These are phyloP conservation scores for Clamator glandarius DNA, from an alignment of 2,797 vertebrate genomes.

Conservation along the genomic window DNA sequence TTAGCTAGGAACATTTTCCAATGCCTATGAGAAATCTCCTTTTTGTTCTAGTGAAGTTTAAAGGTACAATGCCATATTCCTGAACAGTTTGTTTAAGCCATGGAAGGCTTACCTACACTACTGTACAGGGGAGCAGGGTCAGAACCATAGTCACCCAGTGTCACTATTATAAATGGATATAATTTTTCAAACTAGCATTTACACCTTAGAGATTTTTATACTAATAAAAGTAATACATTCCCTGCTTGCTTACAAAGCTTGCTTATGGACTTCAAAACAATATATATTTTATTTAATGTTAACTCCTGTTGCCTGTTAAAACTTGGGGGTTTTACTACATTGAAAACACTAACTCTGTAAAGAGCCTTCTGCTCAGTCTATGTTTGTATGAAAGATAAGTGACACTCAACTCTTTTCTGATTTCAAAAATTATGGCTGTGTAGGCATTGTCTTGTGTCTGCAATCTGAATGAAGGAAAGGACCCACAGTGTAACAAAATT, in stretches of 20 bases:
- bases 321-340: rapidly evolving
- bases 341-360: not conserved
- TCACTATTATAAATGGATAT: not conserved
- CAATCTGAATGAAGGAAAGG: not conserved
- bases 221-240: not conserved
- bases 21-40: not conserved
- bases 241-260: not conserved
- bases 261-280: not conserved
- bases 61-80: not conserved
- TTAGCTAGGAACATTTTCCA: not conserved
- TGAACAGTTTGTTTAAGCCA: not conserved
- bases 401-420: not conserved
- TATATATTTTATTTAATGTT: not conserved
- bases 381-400: not conserved
- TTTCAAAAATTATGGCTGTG: not conserved
- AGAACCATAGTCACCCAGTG: not conserved
- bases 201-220: not conserved
- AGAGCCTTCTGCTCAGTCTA: not conserved
- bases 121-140: not conserved
- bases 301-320: not conserved
- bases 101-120: not conserved
- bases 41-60: not conserved
- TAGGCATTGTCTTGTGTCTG: not conserved
- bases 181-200: not conserved
- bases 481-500: not conserved